Base-by-base conservation (phyloP, 2,113 vertebrate genomes). In the Propithecus coquereli region DNA sequence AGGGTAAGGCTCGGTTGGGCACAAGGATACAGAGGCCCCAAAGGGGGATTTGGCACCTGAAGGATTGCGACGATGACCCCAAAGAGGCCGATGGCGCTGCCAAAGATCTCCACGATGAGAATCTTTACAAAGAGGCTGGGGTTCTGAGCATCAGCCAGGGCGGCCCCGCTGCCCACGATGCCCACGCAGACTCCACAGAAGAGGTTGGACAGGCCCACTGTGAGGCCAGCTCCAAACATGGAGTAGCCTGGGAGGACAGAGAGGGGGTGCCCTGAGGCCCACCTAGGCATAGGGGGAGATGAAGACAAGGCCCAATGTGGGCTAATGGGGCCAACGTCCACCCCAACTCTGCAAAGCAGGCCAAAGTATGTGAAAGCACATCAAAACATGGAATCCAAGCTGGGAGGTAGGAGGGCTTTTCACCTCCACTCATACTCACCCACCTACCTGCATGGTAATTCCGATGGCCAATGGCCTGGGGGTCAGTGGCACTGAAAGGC, bases 151-250 rank as follows among this genome's bases (percentile, higher is more conserved):
- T 99, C 99, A 2, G 99, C 99, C 97, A 99, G 93, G 65, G 99
- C 99, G 3, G 99, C 99, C 77, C 99, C 99, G 50, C 99, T 99
- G 97, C 99, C 99, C 98, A 99, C 99, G 0, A 99, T 99, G 95
- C 99, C 99, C 81, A 99, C 99, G 2, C 99, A 99, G 98, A 99
- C 99, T 50, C 99, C 99, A 94, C 99, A 99, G 99, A 99, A 99
- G 91, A 99, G 99, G 98, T 99, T 99, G 94, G 99, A 99, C 66
- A 99, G 99, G 79, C 99, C 99, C 95, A 99, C 99, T 0, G 99
- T 99, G 93, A 99, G 99, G 76, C 99, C 99, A 45, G 99, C 99
- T 25, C 99, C 99, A 90, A 99, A 99, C 99, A 99, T 99, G 97
- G 99, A 99, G 98, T 99, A 99, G 92, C 99, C 99, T 99, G 91